Percentiles rank a stretch among this genome's conserved stretches.
Conservation (phyloP, 1,140 invertebrate genomes). For the Lasioglossum albipes region DNA sequence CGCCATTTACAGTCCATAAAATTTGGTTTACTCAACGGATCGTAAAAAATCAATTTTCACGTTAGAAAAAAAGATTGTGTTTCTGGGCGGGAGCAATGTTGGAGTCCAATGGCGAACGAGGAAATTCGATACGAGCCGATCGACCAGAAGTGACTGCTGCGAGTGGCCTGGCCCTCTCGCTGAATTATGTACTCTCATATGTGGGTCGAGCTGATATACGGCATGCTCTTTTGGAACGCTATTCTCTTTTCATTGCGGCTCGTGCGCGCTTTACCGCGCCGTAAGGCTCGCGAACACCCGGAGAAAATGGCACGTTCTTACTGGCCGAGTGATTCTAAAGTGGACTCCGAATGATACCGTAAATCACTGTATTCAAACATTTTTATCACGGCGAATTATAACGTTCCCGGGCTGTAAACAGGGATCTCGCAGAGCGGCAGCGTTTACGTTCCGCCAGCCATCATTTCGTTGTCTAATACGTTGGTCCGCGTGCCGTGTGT, state of each 20-base stretch:
- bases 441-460: background rate
- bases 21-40: too few relatives aligned
- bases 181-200: constrained; percentile 49
- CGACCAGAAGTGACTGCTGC: constrained; percentile 32
- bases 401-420: background rate
- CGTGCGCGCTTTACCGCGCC: background rate
- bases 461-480: background rate
- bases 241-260: constrained; percentile 35
- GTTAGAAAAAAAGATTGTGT: too few relatives aligned
- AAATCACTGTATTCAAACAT: constrained; percentile 10
- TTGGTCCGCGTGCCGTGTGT: background rate
- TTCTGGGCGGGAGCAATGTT: background rate
- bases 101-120: constrained; percentile 5
- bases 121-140: constrained; percentile 52
- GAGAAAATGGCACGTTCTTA: constrained; percentile 11
- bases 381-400: background rate
- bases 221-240: constrained; percentile 19
- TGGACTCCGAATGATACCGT: background rate
- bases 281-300: background rate
- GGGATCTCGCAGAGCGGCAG: background rate
- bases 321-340: constrained; percentile 13
- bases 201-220: constrained; percentile 44
- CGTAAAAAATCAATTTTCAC: too few relatives aligned
- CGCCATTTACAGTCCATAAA: too few relatives aligned
- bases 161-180: constrained; percentile 26